Percentiles rank a stretch among this genome's conserved stretches.
These are phyloP conservation scores for Nibea albiflora DNA, from an alignment of 2,113 vertebrate genomes.

Conservation along the genomic window DNA sequence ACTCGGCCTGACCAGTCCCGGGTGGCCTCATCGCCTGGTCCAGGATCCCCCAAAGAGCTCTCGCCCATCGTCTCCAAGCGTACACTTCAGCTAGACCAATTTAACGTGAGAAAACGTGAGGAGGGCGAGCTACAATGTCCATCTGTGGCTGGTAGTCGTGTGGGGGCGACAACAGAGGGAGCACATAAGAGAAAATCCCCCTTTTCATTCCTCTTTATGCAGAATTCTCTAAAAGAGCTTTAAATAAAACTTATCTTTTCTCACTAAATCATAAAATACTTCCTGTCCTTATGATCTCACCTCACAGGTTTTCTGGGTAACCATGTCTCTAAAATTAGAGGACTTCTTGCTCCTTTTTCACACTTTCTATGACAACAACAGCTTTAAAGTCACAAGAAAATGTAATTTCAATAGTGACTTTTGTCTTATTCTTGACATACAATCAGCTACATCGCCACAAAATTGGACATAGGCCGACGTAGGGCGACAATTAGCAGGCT, in stretches of 20 bases:
- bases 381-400: background rate
- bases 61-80: conserved; percentile 58
- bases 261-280: background rate
- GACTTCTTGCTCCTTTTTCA: background rate
- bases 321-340: background rate
- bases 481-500: too few species aligned
- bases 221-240: background rate
- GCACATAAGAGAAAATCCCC: conserved; percentile 31
- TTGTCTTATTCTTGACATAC: too few species aligned
- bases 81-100: conserved; percentile 74
- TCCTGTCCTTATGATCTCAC: background rate
- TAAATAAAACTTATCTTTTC: background rate
- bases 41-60: conserved; percentile 77
- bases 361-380: background rate
- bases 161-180: conserved; percentile 46
- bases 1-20: conserved; percentile 70
- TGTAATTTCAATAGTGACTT: background rate
- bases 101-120: conserved; percentile 78
- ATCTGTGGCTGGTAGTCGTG: conserved; percentile 68
- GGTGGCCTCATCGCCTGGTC: conserved; percentile 73
- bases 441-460: background rate
- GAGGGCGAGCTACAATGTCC: conserved; percentile 67
- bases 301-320: background rate
- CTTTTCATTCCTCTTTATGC: conserved; percentile 3
- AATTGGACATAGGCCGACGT: background rate